These are phyloP conservation scores for Hydra vulgaris DNA, from an alignment of 30 jellyfish, hydroid and myxozoan genomes.

Conservation along the genomic window DNA sequence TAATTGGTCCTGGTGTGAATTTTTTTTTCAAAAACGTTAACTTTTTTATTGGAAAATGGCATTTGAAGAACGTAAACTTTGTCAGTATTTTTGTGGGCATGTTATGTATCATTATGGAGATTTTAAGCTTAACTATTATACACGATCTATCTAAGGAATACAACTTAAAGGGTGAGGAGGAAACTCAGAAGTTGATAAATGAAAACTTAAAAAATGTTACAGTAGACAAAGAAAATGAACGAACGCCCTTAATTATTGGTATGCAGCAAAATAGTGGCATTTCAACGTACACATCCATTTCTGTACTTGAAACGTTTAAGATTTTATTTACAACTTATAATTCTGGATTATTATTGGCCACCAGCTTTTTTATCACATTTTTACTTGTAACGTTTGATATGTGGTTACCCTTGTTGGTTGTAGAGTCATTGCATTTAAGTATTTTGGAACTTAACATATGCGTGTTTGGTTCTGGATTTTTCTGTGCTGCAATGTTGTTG, in stretches of 20 bases:
- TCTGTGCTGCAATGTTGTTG: background rate
- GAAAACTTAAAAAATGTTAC: too few relatives aligned
- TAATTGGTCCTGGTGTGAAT: slow-evolving; percentile 37
- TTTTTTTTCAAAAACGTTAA: slow-evolving; percentile 10
- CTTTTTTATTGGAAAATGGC: slow-evolving; percentile 31
- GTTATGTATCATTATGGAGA: slow-evolving; percentile 10
- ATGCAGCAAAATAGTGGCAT: background rate
- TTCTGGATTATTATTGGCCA: background rate
- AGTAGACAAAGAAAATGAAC: background rate
- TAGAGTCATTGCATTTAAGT: background rate
- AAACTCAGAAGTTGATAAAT: background rate
- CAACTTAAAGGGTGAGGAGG: slow-evolving; percentile 9
- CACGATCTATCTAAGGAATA: slow-evolving; percentile 32
- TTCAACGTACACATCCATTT: too few relatives aligned
- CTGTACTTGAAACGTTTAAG: background rate
- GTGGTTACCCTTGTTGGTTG: background rate
- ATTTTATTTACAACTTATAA: background rate
- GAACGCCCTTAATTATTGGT: background rate
- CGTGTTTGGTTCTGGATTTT: background rate
- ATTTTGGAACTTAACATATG: background rate
- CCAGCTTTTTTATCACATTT: background rate
- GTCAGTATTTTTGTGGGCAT: slow-evolving; percentile 29
- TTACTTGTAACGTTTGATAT: background rate
- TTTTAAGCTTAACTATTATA: slow-evolving; percentile 7
- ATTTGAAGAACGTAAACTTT: slow-evolving; percentile 16